These are phyloP conservation scores for Calliphora vicina DNA, from an alignment of 1,140 invertebrate species.

Conservation along the genomic window DNA sequence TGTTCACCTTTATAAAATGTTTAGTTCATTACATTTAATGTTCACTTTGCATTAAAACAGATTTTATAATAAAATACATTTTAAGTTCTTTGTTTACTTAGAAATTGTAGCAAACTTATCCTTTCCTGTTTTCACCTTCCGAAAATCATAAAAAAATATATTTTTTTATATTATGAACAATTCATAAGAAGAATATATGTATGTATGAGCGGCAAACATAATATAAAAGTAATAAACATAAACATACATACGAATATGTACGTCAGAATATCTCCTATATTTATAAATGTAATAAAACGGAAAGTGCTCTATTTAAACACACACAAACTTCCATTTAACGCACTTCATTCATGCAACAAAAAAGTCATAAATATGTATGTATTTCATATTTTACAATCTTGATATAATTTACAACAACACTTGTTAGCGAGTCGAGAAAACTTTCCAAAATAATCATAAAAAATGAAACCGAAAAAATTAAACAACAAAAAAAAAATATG, in stretches of 20 bases:
- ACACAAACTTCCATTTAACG: too few species aligned
- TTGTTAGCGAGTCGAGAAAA: slow-evolving; percentile 12
- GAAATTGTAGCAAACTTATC: neutral
- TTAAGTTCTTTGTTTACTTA: neutral
- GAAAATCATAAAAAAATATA: slow-evolving; percentile 25
- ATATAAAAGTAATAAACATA: neutral
- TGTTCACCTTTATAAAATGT: too few species aligned
- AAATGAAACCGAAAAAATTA: neutral
- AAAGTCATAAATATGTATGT: neutral
- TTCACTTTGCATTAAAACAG: too few species aligned
- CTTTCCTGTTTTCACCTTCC: slow-evolving; percentile 13
- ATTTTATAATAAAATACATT: too few species aligned
- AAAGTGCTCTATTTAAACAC: neutral
- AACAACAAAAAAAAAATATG: neutral
- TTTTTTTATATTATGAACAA: slow-evolving; percentile 1
- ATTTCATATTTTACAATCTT: slow-evolving; percentile 14
- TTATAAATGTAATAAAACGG: neutral
- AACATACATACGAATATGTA: neutral
- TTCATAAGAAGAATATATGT: neutral
- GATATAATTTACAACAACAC: slow-evolving; percentile 4
- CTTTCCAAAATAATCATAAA: slow-evolving; percentile 20
- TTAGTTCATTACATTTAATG: too few species aligned
- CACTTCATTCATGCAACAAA: too few species aligned
- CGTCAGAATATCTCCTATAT: too few species aligned
- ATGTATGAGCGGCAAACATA: neutral